Conservation (phyloP, 2,113 vertebrate genomes). For the Platycercus adscitus region DNA sequence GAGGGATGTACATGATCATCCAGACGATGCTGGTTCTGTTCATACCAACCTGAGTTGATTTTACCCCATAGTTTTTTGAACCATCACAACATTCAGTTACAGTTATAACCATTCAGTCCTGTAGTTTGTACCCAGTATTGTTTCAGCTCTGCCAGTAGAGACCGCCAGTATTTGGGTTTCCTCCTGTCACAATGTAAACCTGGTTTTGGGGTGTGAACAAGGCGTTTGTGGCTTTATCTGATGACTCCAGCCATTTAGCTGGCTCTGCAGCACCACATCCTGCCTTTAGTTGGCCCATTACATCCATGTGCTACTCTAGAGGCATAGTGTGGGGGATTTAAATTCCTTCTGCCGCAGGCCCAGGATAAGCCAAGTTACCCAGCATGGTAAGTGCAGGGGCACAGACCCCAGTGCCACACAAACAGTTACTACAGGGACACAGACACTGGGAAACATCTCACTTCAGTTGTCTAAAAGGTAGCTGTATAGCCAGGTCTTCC, state of each 20-base stretch:
- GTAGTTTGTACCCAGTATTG: neutral
- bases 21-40: too few species aligned
- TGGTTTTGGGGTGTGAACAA: neutral
- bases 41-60: neutral
- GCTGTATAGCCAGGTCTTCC: neutral
- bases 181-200: neutral
- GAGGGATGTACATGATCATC: neutral
- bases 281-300: neutral
- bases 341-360: neutral
- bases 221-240: accelerated
- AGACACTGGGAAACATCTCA: neutral
- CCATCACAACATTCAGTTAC: neutral
- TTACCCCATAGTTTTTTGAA: neutral
- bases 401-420: neutral
- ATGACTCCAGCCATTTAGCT: neutral
- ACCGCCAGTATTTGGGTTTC: neutral
- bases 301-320: neutral
- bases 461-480: neutral
- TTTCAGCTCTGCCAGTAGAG: neutral
- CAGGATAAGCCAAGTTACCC: too few species aligned
- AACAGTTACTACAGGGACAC: neutral
- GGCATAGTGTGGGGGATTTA: neutral
- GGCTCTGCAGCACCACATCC: neutral
- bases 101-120: neutral
- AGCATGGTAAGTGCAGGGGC: neutral